Evolutionary conservation across 1,140 invertebrate species (phyloP).

Genomic region (Saxidomus purpurata): DNA sequence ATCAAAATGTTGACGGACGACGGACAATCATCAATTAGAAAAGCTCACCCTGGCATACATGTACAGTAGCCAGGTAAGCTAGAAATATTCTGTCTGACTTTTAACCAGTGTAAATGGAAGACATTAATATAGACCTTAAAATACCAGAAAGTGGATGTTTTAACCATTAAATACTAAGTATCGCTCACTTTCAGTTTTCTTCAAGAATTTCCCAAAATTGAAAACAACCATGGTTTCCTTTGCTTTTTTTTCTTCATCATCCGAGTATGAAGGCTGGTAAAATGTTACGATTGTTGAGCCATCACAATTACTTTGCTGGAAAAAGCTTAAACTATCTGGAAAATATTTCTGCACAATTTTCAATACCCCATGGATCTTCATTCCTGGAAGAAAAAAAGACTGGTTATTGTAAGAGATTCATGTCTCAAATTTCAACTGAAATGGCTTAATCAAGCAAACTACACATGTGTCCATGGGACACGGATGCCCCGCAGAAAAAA

Average conservation of each 20-base stretch:
- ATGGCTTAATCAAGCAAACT: not conserved
- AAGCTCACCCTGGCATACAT: no score
- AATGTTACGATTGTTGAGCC: not conserved
- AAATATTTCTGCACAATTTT: constrained; percentile 15
- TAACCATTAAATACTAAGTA: no score
- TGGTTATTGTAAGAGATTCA: not conserved
- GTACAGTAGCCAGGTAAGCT: no score
- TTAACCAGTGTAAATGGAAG: no score
- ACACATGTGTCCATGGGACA: no score
- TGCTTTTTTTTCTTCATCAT: not conserved
- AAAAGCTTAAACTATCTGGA: not conserved
- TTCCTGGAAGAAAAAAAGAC: not conserved
- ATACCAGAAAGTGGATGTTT: no score
- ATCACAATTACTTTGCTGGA: not conserved
- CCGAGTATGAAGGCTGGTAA: not conserved
- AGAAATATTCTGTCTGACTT: no score
- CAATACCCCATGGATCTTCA: constrained; percentile 16
- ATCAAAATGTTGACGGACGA: no score
- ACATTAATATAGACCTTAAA: no score
- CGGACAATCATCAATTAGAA: no score
- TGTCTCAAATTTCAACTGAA: not conserved
- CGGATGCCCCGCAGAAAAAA: no score
- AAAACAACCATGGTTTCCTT: not conserved
- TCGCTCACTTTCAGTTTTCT: constrained; percentile 8
- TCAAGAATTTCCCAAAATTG: constrained; percentile 2